Evolutionary conservation across 2,888 invertebrate species (phyloP).

Genomic region (Habrosyne pyritoides): DNA sequence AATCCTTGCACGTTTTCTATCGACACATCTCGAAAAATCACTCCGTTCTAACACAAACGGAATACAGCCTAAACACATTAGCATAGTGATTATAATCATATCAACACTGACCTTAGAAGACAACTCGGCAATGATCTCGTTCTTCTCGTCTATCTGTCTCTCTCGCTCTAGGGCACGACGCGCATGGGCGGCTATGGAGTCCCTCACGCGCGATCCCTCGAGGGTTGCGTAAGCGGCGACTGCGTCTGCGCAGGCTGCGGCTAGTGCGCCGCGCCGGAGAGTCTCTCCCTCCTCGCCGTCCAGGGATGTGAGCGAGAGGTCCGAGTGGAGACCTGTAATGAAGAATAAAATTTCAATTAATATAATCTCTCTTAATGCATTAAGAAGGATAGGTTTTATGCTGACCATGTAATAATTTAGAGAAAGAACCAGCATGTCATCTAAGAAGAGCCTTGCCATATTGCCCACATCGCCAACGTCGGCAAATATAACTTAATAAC

Average conservation of each 20-base stretch:
- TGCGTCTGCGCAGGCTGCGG: slow-evolving; percentile 90
- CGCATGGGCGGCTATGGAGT: slow-evolving; percentile 90
- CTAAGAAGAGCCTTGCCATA: no score
- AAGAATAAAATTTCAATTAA: slow-evolving; percentile 6
- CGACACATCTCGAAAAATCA: no score
- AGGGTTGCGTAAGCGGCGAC: slow-evolving; percentile 89
- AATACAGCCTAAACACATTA: neutral
- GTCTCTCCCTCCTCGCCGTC: slow-evolving; percentile 81
- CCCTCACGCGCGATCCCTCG: slow-evolving; percentile 89
- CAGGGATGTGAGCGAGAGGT: slow-evolving; percentile 86
- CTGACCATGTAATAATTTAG: no score
- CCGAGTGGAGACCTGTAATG: slow-evolving; percentile 85
- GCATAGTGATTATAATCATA: neutral
- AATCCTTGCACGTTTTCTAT: no score
- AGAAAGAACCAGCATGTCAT: no score
- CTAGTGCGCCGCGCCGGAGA: slow-evolving; percentile 84
- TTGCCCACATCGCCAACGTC: no score
- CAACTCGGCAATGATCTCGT: slow-evolving; percentile 90
- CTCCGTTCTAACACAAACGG: neutral
- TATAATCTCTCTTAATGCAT: no score
- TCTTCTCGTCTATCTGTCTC: slow-evolving; percentile 91
- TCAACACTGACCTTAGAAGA: slow-evolving; percentile 87
- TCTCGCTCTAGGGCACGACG: slow-evolving; percentile 90
- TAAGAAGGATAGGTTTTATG: no score
- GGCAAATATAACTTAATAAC: no score